Base-by-base conservation (phyloP, 2,888 invertebrate species). In the Euzetes globulus region DNA sequence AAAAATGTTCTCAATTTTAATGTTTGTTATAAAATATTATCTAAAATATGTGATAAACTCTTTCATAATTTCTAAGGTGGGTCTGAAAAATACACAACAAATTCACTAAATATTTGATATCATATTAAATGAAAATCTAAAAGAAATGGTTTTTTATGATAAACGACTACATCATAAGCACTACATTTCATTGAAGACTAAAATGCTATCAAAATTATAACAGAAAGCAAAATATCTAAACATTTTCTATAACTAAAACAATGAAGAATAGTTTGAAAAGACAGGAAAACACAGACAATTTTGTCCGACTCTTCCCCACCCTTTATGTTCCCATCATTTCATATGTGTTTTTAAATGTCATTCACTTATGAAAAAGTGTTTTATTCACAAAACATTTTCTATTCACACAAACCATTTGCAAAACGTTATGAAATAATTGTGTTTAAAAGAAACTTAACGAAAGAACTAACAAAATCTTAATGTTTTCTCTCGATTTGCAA, bases 291-390 rank as follows among this genome's bases (percentile, higher is more conserved):
- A 65, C 22, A n/a, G n/a, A 4, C 13, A 9, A 19, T 19, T 19
- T 6, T 25, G 19, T 70, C 45, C 41, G 47, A 70, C 15, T 19
- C 27, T 25, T 65, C 45, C 70, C 47, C 47, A 70, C 70, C 70
- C 47, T 70, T 70, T 70, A 65, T 65, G 37, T 65, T 65, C 63
- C 63, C 63, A 65, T 65, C 63, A 65, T 65, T 65, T 65, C 11
- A 58, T 65, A 41, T 65, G 65, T 65, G 63, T 63, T 63, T 41
- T 41, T 65, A 65, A 17, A 58, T 58, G 58, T 58, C 27, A 55
- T 60, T 41, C 68, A 29, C 47, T 45, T 25, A 70, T 41, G 37
- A 27, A 37, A 47, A 25, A 70, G 27, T 41, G 37, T 33, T 68
- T 22, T 60, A 60, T 60, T 33, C 33, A 37, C 33, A 58, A 27